A percentile compares a stretch with the other conserved stretches of the same genome.
Evolutionary conservation across 30 jellyfish, hydroid and myxozoan genomes (phyloP).

Genomic region (Pseudorhiza aurosa): DNA sequence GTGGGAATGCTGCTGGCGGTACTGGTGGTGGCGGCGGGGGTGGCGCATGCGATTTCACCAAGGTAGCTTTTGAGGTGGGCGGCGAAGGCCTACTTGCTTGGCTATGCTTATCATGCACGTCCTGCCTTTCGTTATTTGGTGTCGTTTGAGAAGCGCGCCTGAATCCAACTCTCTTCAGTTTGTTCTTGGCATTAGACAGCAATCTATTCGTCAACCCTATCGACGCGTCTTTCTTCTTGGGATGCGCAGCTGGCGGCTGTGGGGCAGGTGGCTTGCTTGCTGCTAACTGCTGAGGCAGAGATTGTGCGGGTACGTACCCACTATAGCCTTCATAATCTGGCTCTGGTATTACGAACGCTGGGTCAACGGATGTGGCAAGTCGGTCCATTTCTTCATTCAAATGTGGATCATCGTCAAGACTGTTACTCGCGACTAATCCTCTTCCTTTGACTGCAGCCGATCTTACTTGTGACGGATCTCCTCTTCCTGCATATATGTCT

Average conservation of each 20-base stretch:
- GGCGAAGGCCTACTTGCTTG: constrained; percentile 27
- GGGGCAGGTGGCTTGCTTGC: constrained; percentile 12
- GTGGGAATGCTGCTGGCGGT: constrained; percentile 11
- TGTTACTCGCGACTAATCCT: constrained; percentile 9
- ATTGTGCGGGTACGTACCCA: not conserved
- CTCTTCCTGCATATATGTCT: not conserved
- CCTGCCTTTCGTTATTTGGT: not conserved
- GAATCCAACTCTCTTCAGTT: constrained; percentile 50
- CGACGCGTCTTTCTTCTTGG: constrained; percentile 30
- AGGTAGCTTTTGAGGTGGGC: not conserved
- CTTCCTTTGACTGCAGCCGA: not conserved
- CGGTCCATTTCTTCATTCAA: constrained; percentile 45
- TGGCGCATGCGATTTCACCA: constrained; percentile 27
- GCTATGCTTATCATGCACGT: constrained; percentile 4
- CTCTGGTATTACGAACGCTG: constrained; percentile 42
- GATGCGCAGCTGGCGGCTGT: not conserved
- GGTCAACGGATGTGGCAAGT: constrained; percentile 27
- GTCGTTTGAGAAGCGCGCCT: constrained; percentile 38
- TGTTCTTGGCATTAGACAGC: constrained; percentile 45
- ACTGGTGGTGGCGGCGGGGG: constrained; percentile 55
- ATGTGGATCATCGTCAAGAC: constrained; percentile 30
- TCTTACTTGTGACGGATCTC: not conserved
- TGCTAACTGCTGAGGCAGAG: not conserved
- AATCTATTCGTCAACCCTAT: constrained; percentile 52
- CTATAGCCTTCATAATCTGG: constrained; percentile 57